Evolutionary conservation across 2,797 vertebrate genomes (phyloP).

Genomic region (Notamacropus eugenii): DNA sequence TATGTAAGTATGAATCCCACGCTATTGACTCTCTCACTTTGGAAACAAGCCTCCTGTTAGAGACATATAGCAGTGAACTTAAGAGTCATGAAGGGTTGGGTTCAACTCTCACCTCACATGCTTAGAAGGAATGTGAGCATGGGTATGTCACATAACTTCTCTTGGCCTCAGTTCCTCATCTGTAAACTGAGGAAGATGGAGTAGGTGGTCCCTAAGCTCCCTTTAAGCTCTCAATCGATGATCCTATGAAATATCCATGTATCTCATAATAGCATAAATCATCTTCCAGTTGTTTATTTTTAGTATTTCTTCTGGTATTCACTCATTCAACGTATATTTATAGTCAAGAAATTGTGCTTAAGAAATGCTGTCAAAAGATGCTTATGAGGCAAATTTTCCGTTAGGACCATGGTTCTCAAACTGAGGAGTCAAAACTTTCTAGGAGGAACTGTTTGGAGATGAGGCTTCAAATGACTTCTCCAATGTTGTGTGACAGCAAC

Average conservation of each 20-base stretch:
- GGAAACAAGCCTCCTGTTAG: background rate
- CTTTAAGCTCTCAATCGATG: background rate
- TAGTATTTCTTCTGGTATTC: background rate
- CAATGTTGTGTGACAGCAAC: background rate
- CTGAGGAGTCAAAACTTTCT: background rate
- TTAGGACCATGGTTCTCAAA: background rate
- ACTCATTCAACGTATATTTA: background rate
- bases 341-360: background rate
- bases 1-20: background rate
- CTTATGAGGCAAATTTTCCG: background rate
- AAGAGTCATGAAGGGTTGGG: background rate
- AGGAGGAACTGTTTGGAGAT: background rate
- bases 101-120: background rate
- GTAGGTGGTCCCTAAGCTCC: background rate
- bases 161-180: background rate
- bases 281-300: slow-evolving; percentile 8
- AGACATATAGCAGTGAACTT: background rate
- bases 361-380: slow-evolving; percentile 5
- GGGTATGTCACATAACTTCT: background rate
- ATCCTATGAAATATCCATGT: background rate
- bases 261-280: slow-evolving; percentile 12
- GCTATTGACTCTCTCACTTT: background rate
- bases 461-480: background rate
- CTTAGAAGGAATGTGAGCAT: background rate
- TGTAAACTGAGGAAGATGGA: background rate